Percentiles rank a stretch among this genome's conserved stretches.
Evolutionary conservation across 2,888 invertebrate species (phyloP).

Genomic region (Tetragnatha montana): DNA sequence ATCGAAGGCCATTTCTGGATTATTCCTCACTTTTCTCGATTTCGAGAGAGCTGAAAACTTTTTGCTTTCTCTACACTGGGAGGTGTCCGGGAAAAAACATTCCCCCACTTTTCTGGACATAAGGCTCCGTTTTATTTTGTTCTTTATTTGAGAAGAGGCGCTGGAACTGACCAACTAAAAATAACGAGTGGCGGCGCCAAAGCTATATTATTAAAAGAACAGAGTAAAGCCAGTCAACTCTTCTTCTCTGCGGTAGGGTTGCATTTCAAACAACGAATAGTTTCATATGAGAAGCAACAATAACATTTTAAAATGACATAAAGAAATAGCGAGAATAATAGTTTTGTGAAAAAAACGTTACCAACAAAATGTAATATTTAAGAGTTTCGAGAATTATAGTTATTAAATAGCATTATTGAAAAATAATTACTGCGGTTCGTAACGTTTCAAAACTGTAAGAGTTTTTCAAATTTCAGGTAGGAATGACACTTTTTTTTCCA

Average conservation of each 20-base stretch:
- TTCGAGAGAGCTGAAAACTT: slow-evolving; percentile 9
- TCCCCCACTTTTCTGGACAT: neutral
- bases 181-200: neutral
- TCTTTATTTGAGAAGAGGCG: neutral
- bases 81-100: neutral
- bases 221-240: neutral
- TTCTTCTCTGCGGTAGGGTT: neutral
- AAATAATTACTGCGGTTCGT: no score
- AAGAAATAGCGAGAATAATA: neutral
- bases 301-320: neutral
- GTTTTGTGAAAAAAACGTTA: neutral
- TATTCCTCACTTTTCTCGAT: slow-evolving; percentile 6
- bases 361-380: neutral
- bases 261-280: neutral
- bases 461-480: no score
- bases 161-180: neutral
- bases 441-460: no score
- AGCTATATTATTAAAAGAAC: neutral
- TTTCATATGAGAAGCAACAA: no score
- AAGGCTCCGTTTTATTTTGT: neutral
- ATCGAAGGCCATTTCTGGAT: slow-evolving; percentile 24
- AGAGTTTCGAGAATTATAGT: no score
- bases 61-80: neutral
- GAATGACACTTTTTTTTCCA: no score
- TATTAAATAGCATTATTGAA: no score